phyloP scores from a whole-genome alignment of 1,140 invertebrate genomes.

The Branchinecta lindahli region DNA sequence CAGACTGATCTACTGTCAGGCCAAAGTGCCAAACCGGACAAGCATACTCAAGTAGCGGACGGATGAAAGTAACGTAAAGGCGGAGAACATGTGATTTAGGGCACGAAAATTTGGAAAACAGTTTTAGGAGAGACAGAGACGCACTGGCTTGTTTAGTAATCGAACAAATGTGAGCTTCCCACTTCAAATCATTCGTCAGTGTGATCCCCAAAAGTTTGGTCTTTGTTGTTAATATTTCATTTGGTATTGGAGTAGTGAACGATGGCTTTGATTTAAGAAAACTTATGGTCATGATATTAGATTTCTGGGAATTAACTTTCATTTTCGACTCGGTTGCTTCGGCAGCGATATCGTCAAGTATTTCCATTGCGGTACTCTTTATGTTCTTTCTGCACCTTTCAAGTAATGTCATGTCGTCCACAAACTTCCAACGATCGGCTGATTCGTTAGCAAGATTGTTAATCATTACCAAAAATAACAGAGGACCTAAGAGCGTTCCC shows the following conservation, averaged over 20 bases:
- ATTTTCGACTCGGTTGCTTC: neutral
- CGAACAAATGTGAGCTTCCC: too few species aligned
- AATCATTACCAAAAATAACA: slow-evolving; percentile 10
- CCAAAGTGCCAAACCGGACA: neutral
- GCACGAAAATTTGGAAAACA: too few species aligned
- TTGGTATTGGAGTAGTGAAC: too few species aligned
- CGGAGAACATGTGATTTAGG: neutral
- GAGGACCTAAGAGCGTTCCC: neutral
- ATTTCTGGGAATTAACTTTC: too few species aligned
- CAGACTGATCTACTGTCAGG: neutral
- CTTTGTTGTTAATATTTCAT: too few species aligned
- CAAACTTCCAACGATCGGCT: slow-evolving; percentile 6
- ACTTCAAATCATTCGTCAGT: too few species aligned
- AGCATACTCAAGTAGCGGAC: neutral
- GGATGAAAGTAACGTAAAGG: neutral
- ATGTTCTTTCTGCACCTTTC: neutral
- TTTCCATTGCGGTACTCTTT: neutral
- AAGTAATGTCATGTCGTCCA: neutral
- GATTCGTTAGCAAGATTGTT: slow-evolving; percentile 10
- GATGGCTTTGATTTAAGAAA: too few species aligned
- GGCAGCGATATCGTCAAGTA: neutral
- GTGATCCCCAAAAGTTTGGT: too few species aligned
- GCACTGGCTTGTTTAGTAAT: too few species aligned
- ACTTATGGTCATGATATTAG: too few species aligned
- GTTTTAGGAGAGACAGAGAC: too few species aligned